Evolutionary conservation across 2,113 vertebrate genomes (phyloP).

Genomic region (Oreochromis aureus): DNA sequence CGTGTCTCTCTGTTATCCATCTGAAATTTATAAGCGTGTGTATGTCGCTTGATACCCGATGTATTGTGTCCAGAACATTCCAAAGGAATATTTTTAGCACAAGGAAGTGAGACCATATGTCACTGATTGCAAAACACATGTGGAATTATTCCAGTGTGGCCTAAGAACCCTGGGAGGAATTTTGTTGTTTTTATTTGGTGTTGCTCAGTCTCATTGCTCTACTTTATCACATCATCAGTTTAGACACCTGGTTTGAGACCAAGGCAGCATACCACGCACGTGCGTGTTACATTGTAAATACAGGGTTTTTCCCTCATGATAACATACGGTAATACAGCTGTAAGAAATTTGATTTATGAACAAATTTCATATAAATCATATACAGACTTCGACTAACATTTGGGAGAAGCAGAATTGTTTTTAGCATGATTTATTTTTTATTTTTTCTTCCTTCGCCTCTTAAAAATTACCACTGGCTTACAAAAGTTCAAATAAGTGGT

Average conservation of each 20-base stretch:
- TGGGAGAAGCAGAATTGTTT: background rate
- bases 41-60: background rate
- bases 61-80: conserved; percentile 33
- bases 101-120: conserved; percentile 23
- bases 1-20: background rate
- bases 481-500: background rate
- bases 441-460: background rate
- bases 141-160: background rate
- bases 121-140: conserved; percentile 15
- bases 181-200: background rate
- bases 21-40: background rate
- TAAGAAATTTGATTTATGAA: background rate
- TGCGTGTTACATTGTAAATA: background rate
- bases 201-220: background rate
- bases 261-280: background rate
- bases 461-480: background rate
- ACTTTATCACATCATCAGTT: background rate
- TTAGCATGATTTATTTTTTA: background rate
- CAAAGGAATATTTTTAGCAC: conserved; percentile 40
- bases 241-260: background rate
- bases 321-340: background rate
- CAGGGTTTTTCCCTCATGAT: background rate
- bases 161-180: background rate
- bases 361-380: background rate
- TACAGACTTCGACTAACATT: background rate